These are phyloP conservation scores for Crocodylus rhombifer DNA, from an alignment of 2,797 vertebrate species.

Conservation along the genomic window DNA sequence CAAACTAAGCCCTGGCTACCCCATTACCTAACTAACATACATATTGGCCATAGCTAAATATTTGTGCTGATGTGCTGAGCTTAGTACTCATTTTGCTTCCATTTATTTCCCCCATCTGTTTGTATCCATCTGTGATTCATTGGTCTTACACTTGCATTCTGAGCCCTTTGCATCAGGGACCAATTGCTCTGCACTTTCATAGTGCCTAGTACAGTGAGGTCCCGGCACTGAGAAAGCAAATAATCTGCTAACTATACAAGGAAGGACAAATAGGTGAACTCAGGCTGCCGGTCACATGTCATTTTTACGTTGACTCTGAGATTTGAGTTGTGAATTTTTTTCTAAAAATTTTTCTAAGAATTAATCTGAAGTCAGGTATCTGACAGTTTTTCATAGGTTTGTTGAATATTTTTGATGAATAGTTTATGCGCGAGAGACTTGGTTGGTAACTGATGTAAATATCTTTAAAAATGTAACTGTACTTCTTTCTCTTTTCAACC, in stretches of 20 bases:
- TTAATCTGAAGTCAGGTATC: background rate
- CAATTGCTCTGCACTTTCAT: too few species aligned
- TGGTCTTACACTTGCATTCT: background rate
- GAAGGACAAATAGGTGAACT: background rate
- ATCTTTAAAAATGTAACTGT: background rate
- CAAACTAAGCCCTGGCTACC: background rate
- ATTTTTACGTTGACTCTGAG: background rate
- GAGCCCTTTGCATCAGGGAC: too few species aligned
- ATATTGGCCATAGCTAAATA: background rate
- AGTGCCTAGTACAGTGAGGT: too few species aligned
- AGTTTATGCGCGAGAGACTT: background rate
- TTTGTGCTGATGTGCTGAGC: background rate
- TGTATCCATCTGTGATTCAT: background rate
- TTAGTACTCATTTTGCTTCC: background rate
- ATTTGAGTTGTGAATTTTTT: background rate
- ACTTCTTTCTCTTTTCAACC: background rate
- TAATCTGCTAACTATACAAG: background rate
- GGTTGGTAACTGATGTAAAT: background rate
- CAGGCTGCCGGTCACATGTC: background rate
- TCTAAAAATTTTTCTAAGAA: background rate
- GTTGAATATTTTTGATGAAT: background rate
- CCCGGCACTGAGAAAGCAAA: too few species aligned
- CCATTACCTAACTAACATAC: rapidly evolving
- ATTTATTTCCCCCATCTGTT: background rate
- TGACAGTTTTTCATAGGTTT: background rate